Percentiles rank a stretch among this genome's conserved stretches.
phyloP scores from a whole-genome alignment of 2,888 invertebrate genomes.

The Heterodera filipjevi region DNA sequence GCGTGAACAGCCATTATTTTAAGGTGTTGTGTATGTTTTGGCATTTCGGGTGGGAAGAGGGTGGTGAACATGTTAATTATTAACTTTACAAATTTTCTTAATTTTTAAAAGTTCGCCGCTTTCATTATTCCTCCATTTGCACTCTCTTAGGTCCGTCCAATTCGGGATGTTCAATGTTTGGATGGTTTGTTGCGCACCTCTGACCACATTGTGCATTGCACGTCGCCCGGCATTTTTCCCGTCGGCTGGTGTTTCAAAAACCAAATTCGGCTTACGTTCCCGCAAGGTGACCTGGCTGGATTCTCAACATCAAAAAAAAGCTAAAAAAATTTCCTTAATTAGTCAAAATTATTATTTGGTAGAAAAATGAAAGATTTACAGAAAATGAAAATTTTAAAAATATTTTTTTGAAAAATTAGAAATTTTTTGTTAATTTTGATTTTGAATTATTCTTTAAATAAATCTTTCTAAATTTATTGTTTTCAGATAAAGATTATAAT shows the following conservation, averaged over 20 bases:
- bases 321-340: too few species aligned
- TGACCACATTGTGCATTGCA: conserved; percentile 3
- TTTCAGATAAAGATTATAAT: too few species aligned
- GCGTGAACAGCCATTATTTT: conserved; percentile 36
- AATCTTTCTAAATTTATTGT: too few species aligned
- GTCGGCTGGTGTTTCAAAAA: conserved; percentile 27
- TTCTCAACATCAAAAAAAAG: too few species aligned
- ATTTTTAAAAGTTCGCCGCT: too few species aligned
- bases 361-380: too few species aligned
- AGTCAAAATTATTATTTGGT: too few species aligned
- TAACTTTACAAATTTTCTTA: not conserved
- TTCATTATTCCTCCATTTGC: not conserved
- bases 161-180: not conserved
- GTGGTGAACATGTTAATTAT: not conserved
- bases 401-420: too few species aligned
- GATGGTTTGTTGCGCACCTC: not conserved
- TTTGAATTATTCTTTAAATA: not conserved
- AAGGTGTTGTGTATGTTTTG: not conserved
- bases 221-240: conserved; percentile 19
- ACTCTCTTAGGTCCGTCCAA: not conserved
- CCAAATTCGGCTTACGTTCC: conserved; percentile 26
- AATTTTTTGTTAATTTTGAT: too few species aligned
- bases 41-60: not conserved
- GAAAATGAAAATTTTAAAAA: too few species aligned
- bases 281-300: conserved; percentile 18